Evolutionary conservation across 2,797 vertebrate genomes (phyloP).

Genomic region (Acrossocheilus wenchowensis): DNA sequence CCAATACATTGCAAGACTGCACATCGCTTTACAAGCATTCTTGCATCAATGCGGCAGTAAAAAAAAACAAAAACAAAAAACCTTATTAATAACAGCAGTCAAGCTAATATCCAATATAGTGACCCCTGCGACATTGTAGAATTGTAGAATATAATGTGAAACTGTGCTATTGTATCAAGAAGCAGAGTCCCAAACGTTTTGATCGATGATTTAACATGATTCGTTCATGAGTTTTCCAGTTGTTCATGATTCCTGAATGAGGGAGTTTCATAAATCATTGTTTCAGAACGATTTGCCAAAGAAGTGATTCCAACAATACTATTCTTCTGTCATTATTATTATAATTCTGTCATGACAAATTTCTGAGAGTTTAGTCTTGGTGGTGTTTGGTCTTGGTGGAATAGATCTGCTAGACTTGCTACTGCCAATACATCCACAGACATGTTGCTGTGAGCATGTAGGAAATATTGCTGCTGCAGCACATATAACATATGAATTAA

Average conservation of each 20-base stretch:
- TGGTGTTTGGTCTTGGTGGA: background rate
- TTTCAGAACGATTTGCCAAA: background rate
- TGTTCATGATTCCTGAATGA: background rate
- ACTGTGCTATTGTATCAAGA: background rate
- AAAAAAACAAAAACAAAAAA: background rate
- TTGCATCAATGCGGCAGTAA: background rate
- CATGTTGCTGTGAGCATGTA: too few species aligned
- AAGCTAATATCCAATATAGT: background rate
- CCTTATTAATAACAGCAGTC: background rate
- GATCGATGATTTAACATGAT: background rate
- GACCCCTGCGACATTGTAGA: too few species aligned
- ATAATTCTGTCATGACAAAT: background rate
- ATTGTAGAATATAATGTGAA: background rate
- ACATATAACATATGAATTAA: background rate
- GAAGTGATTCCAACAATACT: background rate
- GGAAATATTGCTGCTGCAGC: too few species aligned
- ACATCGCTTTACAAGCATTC: background rate
- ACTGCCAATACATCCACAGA: too few species aligned
- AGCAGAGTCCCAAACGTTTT: background rate
- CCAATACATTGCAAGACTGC: background rate
- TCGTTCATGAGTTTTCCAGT: background rate
- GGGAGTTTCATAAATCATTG: background rate
- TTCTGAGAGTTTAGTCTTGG: background rate
- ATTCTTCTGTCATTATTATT: background rate
- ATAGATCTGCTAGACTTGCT: too few species aligned